Evolutionary conservation across 2,888 invertebrate genomes (phyloP), one percentile per base, ranked within the genome.

Genomic region (Leptopilina myrica): DNA sequence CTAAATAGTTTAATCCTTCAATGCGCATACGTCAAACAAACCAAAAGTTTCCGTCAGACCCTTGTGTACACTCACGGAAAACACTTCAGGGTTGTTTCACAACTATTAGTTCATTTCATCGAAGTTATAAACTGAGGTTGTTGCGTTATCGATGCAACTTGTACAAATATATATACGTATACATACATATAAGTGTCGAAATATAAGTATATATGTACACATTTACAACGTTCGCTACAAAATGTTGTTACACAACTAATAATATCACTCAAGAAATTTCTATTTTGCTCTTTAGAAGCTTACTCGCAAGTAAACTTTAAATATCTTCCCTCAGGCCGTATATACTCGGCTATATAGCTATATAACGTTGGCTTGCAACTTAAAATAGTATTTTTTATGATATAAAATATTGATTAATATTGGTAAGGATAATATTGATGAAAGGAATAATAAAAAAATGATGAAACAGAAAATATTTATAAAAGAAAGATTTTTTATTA

Each of bases 1-100:
- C 56, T 73, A 73, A 73, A 56, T 73, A 73, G 40, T 56, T 73
- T 73, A 73, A 73, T 56, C 73, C 33, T 73, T 56, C 73, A 73
- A 73, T 73, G 53, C 56, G 56, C 53, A 73, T 73, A 56, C 53
- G 26, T 56, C 69, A 73, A 73, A n/a, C 69, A 56, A 73, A 73
- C 49, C 56, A 56, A 56, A 73, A 73, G 69, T 73, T 56, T 33
- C 33, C n/a, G 20, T 73, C 53, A 73, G 56, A 26, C 26, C 33
- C 33, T 73, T 73, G 69, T 73, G 9, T 56, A 56, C 56, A n/a
- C 33, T 33, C 14, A 73, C 69, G 53, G 12, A 62, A 33, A 56
- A 73, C 53, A 56, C 69, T 73, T n/a, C 9, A 56, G 26, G 8
- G 14, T 56, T 56, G 56, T 73, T 56, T 33, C 69, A 56, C 33